phyloP scores from a whole-genome alignment of 2,113 vertebrate genomes.

The Hymenochirus boettgeri region DNA sequence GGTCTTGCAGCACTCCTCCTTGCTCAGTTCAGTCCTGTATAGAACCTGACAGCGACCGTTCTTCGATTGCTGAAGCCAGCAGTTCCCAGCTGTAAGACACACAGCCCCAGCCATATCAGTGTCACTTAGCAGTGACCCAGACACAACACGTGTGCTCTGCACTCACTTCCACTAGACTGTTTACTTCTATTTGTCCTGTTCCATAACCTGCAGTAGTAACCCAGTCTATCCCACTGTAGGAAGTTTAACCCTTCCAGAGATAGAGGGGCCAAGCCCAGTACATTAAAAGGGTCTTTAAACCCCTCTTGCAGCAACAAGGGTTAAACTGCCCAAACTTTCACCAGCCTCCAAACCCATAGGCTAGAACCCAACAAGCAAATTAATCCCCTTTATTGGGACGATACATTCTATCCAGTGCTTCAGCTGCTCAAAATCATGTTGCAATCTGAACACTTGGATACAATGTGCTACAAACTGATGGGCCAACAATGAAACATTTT shows the following conservation, averaged over 20 bases:
- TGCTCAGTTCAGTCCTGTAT: constrained; percentile 90
- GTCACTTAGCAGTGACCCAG: constrained; percentile 78
- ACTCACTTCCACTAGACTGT: constrained; percentile 74
- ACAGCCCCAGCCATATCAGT: constrained; percentile 64
- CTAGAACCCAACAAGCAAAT: background rate
- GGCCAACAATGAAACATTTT: too few species aligned
- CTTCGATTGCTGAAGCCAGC: constrained; percentile 96
- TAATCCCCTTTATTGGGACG: background rate
- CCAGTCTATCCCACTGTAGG: constrained; percentile 6
- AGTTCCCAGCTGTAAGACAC: constrained; percentile 86
- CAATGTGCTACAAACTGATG: too few species aligned
- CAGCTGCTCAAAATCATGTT: constrained; percentile 51
- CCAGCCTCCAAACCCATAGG: background rate
- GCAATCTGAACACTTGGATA: constrained; percentile 56
- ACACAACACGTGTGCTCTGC: constrained; percentile 79
- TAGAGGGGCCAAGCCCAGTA: background rate
- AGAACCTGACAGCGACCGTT: constrained; percentile 95
- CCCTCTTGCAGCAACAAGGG: constrained; percentile 33
- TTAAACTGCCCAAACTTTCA: background rate
- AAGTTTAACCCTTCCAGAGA: constrained; percentile 21
- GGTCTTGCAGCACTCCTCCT: constrained; percentile 92
- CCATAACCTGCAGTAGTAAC: constrained; percentile 58
- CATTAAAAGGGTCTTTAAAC: background rate
- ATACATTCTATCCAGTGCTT: background rate
- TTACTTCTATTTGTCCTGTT: constrained; percentile 66